Conservation (phyloP, 2,888 invertebrate genomes). For the Chirona hameri region DNA sequence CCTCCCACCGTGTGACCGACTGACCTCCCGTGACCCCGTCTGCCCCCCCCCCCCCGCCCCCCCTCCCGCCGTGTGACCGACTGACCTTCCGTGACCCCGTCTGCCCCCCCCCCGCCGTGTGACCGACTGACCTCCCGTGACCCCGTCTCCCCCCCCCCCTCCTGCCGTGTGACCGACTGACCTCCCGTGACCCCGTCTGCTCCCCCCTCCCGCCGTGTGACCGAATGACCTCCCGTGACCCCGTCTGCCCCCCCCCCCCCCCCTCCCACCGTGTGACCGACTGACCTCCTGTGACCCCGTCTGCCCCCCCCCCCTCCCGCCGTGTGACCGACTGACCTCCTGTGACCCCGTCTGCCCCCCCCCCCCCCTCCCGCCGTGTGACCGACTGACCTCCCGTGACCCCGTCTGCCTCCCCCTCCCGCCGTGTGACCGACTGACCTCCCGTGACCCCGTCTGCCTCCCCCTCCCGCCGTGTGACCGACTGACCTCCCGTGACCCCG, state of each 20-base stretch:
- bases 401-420: not conserved
- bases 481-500: not conserved
- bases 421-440: slow-evolving; percentile 62
- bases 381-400: not conserved
- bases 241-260: not conserved
- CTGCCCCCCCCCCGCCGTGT: slow-evolving; percentile 56
- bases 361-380: too few species aligned
- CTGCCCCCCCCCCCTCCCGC: slow-evolving; percentile 28
- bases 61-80: too few species aligned
- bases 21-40: not conserved
- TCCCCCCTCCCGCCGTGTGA: too few species aligned
- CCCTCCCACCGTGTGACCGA: too few species aligned
- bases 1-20: slow-evolving; percentile 62
- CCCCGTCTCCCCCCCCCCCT: too few species aligned
- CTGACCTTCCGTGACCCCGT: not conserved
- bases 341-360: not conserved
- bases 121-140: slow-evolving; percentile 48
- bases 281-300: not conserved
- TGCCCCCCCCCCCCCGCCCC: not conserved
- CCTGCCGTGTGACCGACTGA: too few species aligned
- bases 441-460: not conserved
- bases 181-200: too few species aligned
- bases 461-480: too few species aligned
- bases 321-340: slow-evolving; percentile 61
- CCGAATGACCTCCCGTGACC: not conserved